Percentiles rank a stretch among this genome's conserved stretches.
Conservation (phyloP, 2,797 vertebrate species). For the Craterocephalus amniculus region DNA sequence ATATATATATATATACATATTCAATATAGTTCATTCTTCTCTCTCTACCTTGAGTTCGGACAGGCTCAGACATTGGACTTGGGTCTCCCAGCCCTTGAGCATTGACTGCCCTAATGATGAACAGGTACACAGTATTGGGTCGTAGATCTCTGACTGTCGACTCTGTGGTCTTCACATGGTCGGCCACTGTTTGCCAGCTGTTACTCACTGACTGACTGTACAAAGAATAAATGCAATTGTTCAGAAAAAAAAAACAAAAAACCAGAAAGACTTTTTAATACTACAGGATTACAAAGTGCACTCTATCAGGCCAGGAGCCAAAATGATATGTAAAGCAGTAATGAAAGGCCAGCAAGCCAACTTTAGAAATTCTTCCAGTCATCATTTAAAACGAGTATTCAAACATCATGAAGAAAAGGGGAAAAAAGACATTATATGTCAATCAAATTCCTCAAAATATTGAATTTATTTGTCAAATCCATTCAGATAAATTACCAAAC, state of each 20-base stretch:
- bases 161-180: conserved; percentile 89
- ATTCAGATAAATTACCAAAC: conserved; percentile 20
- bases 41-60: conserved; percentile 91
- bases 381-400: conserved; percentile 16
- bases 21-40: neutral
- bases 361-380: conserved; percentile 27
- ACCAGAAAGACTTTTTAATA: too few relatives aligned
- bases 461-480: conserved; percentile 12
- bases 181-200: conserved; percentile 95
- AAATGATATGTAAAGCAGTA: conserved; percentile 5
- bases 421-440: conserved; percentile 1
- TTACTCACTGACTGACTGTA: conserved; percentile 94
- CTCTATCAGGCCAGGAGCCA: neutral
- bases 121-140: conserved; percentile 95
- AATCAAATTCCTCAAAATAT: conserved; percentile 22
- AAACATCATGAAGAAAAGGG: conserved; percentile 6
- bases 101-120: conserved; percentile 94
- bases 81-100: conserved; percentile 94
- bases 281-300: too few relatives aligned
- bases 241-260: neutral
- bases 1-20: too few relatives aligned
- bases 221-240: conserved; percentile 28
- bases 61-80: conserved; percentile 93
- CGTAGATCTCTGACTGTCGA: conserved; percentile 89
- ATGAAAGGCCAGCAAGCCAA: neutral